Percentiles rank a stretch among this genome's conserved stretches.
Evolutionary conservation across 1,140 invertebrate genomes (phyloP).

Genomic region (Sycophaga agraensis): DNA sequence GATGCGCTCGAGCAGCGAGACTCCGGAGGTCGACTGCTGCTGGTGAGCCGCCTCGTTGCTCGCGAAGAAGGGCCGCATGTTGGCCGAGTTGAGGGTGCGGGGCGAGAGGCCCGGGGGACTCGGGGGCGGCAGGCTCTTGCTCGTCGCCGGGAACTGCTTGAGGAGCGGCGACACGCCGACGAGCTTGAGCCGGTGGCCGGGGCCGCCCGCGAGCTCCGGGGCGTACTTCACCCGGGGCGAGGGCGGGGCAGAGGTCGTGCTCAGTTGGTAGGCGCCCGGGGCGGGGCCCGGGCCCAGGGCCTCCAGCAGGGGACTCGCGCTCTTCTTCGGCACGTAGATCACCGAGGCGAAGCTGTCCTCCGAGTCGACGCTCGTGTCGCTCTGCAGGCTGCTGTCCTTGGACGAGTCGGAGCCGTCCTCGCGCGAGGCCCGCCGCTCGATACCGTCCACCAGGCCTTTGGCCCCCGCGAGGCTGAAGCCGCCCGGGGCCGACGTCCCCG

Average conservation of each 20-base stretch:
- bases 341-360: slow-evolving; percentile 91
- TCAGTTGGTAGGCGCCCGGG: slow-evolving; percentile 35
- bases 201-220: slow-evolving; percentile 36
- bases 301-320: slow-evolving; percentile 39
- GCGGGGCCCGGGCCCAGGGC: slow-evolving; percentile 24
- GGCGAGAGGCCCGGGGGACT: slow-evolving; percentile 49
- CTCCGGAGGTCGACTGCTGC: background rate
- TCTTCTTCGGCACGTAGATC: slow-evolving; percentile 79
- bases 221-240: slow-evolving; percentile 63
- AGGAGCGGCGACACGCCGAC: slow-evolving; percentile 50
- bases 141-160: slow-evolving; percentile 50
- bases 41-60: background rate
- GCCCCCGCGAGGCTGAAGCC: background rate
- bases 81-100: background rate
- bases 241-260: slow-evolving; percentile 66
- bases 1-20: slow-evolving; percentile 1
- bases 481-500: slow-evolving; percentile 16
- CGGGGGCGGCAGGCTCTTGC: slow-evolving; percentile 47
- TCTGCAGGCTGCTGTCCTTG: slow-evolving; percentile 88
- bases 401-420: slow-evolving; percentile 89
- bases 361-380: slow-evolving; percentile 89
- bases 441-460: background rate
- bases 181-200: slow-evolving; percentile 44
- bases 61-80: slow-evolving; percentile 16
- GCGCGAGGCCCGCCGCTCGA: slow-evolving; percentile 65